A percentile compares a stretch with the other conserved stretches of the same genome.
These are phyloP conservation scores for Chelmon rostratus DNA, from an alignment of 2,797 vertebrate species.

Conservation along the genomic window DNA sequence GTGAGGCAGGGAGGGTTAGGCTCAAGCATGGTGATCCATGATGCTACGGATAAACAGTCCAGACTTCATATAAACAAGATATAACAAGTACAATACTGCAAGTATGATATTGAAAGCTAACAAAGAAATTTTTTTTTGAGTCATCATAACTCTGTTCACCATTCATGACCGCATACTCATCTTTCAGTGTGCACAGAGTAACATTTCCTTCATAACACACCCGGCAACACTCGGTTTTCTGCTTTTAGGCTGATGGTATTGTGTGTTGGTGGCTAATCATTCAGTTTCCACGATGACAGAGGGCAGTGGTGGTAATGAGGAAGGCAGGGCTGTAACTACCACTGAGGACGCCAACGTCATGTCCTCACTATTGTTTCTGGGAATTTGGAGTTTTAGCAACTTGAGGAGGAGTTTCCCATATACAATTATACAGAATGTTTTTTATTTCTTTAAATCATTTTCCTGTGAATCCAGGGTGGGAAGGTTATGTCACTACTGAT, in stretches of 20 bases:
- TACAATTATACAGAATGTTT: not conserved
- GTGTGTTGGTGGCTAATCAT: not conserved
- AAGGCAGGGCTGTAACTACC: not conserved
- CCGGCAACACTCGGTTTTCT: not conserved
- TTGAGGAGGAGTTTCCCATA: not conserved
- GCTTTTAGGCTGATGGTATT: not conserved
- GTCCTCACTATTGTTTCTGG: too few species aligned
- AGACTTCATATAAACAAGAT: not conserved
- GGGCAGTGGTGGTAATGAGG: not conserved
- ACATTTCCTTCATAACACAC: not conserved
- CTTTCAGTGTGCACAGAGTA: not conserved
- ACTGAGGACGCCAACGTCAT: not conserved
- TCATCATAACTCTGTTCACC: not conserved
- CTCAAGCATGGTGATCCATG: not conserved
- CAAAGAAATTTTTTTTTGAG: not conserved
- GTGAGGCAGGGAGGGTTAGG: slow-evolving; percentile 8
- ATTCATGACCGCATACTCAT: not conserved
- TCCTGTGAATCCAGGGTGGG: not conserved
- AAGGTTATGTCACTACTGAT: too few species aligned
- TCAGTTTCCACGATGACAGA: not conserved
- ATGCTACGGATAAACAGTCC: slow-evolving; percentile 10
- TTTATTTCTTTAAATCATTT: not conserved
- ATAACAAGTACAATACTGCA: too few species aligned
- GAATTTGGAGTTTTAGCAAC: not conserved
- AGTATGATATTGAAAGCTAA: not conserved